Evolutionary conservation across 1,140 invertebrate genomes (phyloP).

Genomic region (Caenorhabditis tropicalis): DNA sequence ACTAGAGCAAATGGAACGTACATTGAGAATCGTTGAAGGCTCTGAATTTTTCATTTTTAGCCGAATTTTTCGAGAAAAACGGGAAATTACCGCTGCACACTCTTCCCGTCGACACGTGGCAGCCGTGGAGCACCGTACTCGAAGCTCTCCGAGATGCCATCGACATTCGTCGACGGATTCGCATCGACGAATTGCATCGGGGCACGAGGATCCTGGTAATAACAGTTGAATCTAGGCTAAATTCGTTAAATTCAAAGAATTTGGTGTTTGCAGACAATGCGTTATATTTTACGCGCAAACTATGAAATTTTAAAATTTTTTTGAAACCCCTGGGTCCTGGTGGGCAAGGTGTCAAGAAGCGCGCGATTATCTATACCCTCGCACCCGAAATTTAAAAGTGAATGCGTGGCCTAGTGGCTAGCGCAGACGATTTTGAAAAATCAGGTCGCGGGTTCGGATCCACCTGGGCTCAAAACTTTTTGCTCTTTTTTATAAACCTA

Average conservation of each 20-base stretch:
- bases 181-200: constrained; percentile 54
- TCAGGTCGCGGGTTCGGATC: not conserved
- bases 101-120: constrained; percentile 55
- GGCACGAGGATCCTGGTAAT: constrained; percentile 50
- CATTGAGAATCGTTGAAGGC: constrained; percentile 63
- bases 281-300: too few relatives aligned
- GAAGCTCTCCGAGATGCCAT: constrained; percentile 68
- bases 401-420: not conserved
- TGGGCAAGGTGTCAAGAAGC: too few relatives aligned
- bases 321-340: too few relatives aligned
- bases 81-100: constrained; percentile 61
- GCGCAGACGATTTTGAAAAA: not conserved
- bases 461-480: not conserved
- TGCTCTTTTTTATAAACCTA: not conserved
- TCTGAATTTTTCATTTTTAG: constrained; percentile 57
- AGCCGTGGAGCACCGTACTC: constrained; percentile 60
- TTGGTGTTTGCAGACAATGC: too few relatives aligned
- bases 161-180: constrained; percentile 63
- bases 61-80: not conserved
- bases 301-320: too few relatives aligned
- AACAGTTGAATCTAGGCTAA: too few relatives aligned
- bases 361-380: not conserved
- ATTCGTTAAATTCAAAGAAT: too few relatives aligned
- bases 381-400: not conserved
- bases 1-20: constrained; percentile 60